These are phyloP conservation scores for Oceanodroma leucorhoa DNA, from an alignment of 2,797 vertebrate species.

Conservation along the genomic window DNA sequence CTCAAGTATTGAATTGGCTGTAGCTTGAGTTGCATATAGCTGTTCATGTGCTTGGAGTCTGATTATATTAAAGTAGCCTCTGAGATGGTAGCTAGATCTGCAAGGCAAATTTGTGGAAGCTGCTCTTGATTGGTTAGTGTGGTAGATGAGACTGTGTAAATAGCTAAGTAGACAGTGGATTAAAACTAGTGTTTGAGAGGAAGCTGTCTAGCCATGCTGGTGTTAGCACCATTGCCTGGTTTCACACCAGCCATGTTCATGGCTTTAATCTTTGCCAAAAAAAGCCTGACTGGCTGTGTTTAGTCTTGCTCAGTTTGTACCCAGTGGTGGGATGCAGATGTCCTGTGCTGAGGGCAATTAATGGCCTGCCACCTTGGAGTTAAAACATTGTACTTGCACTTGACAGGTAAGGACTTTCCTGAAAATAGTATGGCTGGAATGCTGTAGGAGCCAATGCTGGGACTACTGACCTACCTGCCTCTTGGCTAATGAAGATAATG, in stretches of 20 bases:
- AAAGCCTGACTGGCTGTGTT: not conserved
- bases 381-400: rapidly evolving
- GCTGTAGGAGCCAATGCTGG: rapidly evolving
- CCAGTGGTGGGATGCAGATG: not conserved
- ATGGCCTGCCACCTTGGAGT: not conserved
- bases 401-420: not conserved
- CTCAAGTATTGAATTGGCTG: not conserved
- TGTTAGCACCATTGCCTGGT: not conserved
- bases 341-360: rapidly evolving
- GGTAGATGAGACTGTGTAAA: not conserved
- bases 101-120: not conserved
- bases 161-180: not conserved
- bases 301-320: not conserved
- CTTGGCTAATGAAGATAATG: not conserved
- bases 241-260: not conserved
- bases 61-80: not conserved
- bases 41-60: not conserved
- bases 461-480: not conserved
- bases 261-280: not conserved
- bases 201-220: not conserved
- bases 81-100: not conserved
- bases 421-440: not conserved
- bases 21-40: rapidly evolving
- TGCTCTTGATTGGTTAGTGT: not conserved
- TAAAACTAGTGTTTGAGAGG: not conserved